A percentile compares a stretch with the other conserved stretches of the same genome.
Evolutionary conservation across 1,140 invertebrate genomes (phyloP).

Genomic region (Hycleus cichorii): DNA sequence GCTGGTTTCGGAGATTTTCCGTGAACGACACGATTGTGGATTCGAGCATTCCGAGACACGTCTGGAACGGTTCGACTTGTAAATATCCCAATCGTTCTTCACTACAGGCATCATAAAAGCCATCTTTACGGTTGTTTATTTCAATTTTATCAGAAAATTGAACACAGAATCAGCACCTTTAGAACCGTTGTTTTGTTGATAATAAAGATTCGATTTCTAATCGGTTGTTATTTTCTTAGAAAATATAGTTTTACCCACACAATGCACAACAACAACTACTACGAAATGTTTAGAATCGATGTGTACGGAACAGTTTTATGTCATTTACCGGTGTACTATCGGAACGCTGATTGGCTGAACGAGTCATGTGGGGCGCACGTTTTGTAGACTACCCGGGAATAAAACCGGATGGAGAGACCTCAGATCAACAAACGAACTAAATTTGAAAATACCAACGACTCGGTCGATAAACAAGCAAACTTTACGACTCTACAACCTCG

Average conservation of each 20-base stretch:
- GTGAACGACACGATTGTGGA: constrained; percentile 52
- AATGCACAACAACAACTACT: background rate
- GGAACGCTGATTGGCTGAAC: constrained; percentile 14
- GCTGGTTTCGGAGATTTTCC: constrained; percentile 69
- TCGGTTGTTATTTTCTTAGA: constrained; percentile 1
- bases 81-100: constrained; percentile 88
- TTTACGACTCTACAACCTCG: too few relatives aligned
- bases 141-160: background rate
- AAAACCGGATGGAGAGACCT: background rate
- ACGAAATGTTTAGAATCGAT: constrained; percentile 6
- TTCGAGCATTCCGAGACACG: constrained; percentile 67
- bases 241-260: background rate
- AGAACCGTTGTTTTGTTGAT: background rate
- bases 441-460: too few relatives aligned
- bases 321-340: constrained; percentile 13
- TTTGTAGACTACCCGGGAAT: constrained; percentile 2
- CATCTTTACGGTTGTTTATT: constrained; percentile 46
- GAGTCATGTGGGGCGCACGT: constrained; percentile 9
- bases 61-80: constrained; percentile 69
- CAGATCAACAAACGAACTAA: constrained; percentile 11
- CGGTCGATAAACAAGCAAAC: too few relatives aligned
- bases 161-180: background rate
- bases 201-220: constrained; percentile 2
- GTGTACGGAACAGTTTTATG: constrained; percentile 20
- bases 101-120: constrained; percentile 91